Base-by-base conservation (phyloP, 1,140 invertebrate species). In the Drosophila erecta region DNA sequence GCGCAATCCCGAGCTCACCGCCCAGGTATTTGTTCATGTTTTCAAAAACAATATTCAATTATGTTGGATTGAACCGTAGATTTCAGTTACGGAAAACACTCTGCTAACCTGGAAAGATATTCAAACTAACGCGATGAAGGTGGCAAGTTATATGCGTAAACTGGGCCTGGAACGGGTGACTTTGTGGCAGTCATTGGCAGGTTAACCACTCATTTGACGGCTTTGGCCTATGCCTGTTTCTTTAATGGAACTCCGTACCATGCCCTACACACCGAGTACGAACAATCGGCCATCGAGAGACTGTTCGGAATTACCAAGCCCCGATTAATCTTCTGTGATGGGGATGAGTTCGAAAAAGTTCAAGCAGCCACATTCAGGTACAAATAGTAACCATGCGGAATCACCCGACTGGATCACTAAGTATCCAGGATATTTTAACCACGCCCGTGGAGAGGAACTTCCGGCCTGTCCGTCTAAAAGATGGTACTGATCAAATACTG, bases 241-340 rank as follows among this genome's bases (percentile, higher is more conserved):
- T 74, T 75, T 4, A 74, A 62, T 17, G 71, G 76, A 24, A 64
- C 60, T 3, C 35, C 49, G 0, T 57, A 60, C 2, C 70, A 73
- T 15, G 47, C 70, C 0, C 33, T 78, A 2, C 65, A 75, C 51
- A 41, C 61, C 8, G 30, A 37, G 15, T 78, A 44, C 41, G 71
- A 70, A 5, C 20, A 57, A 37, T 24, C 46, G 12, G 49, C 49
- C 10, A 70, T 70, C 17, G 40, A 46, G 3, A 54, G 60, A 2
- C 51, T 75, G 12, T 75, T 44, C 14, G 37, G 15, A 12, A 61
- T 73, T 0, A 81, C 73, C 11, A 73, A 51, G 14, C 84, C 84
- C 0, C 58, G 55, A 27, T 1, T 89, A 0, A 60, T 89, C 12
- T 81, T 89, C 47, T 89, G 84, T 38, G 80, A 89, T 54, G 71